Base-by-base conservation (phyloP, 1,140 invertebrate species). In the Penaeus vannamei region DNA sequence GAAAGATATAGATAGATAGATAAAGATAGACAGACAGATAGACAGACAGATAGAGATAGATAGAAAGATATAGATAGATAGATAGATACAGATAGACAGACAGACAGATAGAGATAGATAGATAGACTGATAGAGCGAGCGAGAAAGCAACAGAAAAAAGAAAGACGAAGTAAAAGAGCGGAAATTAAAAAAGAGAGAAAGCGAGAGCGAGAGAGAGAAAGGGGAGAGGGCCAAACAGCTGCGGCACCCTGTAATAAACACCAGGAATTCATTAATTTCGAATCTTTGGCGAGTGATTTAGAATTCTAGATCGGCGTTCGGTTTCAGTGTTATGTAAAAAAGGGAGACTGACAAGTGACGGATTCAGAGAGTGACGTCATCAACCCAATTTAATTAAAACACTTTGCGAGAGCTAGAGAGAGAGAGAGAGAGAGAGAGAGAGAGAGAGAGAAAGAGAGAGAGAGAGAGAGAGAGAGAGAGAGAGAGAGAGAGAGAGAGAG, bases 361-460 rank as follows among this genome's bases (percentile, higher is more conserved):
- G n/a, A n/a, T n/a, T n/a, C n/a, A n/a, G n/a, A n/a, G n/a, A n/a
- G n/a, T n/a, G n/a, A n/a, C n/a, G n/a, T n/a, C n/a, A n/a, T n/a
- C n/a, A n/a, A n/a, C n/a, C n/a, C n/a, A n/a, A n/a, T n/a, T n/a
- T n/a, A n/a, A n/a, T n/a, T n/a, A n/a, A n/a, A n/a, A n/a, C n/a
- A n/a, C n/a, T n/a, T n/a, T 7, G 83, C 46, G 5, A 59, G 81
- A 61, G 59, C 22, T n/a, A 83, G 59, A 32, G 82, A 84, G 59
- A 62, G 82, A 62, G 32, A 32, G 82, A 62, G 26, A 32, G 82
- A 62, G 59, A 62, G 20, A 62, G 60, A 60, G 82, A 84, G 59
- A 29, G 81, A 59, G 59, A 26, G 81, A 83, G 53, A 59, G 81
- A 61, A 29, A 61, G 81, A 61, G 29, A 29, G 29, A n/a, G n/a